phyloP scores from a whole-genome alignment of 2,888 invertebrate genomes.

The Habroteleia sp. region DNA sequence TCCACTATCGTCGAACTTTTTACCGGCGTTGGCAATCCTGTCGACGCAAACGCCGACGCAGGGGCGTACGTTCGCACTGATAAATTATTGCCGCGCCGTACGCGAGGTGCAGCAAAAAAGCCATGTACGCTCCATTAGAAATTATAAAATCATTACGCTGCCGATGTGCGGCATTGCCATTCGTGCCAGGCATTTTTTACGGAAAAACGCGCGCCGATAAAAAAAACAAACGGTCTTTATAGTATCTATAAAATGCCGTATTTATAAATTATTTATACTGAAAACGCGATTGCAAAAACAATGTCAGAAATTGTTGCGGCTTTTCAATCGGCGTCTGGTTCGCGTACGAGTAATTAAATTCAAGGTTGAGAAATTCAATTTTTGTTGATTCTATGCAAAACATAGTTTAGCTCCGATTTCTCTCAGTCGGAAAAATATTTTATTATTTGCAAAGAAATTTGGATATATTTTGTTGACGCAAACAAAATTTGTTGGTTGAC shows the following conservation, averaged over 20 bases:
- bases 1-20: constrained; percentile 52
- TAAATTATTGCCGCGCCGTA: constrained; percentile 48
- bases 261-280: constrained; percentile 54
- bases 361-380: constrained; percentile 26
- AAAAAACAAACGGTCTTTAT: constrained; percentile 45
- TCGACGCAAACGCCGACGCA: constrained; percentile 48
- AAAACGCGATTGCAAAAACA: constrained; percentile 24
- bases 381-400: constrained; percentile 2
- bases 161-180: constrained; percentile 31
- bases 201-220: constrained; percentile 9
- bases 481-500: too few relatives aligned
- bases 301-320: constrained; percentile 17
- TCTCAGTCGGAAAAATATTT: too few relatives aligned
- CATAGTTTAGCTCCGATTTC: too few relatives aligned
- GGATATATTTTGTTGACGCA: too few relatives aligned
- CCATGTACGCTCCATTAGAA: constrained; percentile 49
- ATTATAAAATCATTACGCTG: constrained; percentile 47
- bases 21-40: constrained; percentile 27
- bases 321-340: constrained; percentile 18
- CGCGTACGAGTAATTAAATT: constrained; percentile 23
- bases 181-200: constrained; percentile 43
- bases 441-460: too few relatives aligned
- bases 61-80: constrained; percentile 27
- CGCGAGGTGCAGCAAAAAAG: constrained; percentile 44
- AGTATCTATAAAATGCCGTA: constrained; percentile 40